phyloP scores from a whole-genome alignment of 2,113 vertebrate species.

The Neofelis nebulosa region DNA sequence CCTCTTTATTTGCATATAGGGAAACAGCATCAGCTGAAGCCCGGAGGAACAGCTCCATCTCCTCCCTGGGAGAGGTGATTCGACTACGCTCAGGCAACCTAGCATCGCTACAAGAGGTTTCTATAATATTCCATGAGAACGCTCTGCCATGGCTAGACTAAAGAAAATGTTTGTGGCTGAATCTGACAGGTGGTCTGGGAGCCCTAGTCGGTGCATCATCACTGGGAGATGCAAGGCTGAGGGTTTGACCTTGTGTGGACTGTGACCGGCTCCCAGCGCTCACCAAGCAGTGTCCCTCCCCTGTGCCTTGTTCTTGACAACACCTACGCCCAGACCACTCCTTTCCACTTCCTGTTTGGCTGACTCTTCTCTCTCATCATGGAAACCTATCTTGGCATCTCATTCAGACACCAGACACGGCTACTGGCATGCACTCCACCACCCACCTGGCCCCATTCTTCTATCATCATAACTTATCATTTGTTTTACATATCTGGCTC shows the following conservation, averaged over 20 bases:
- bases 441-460: background rate
- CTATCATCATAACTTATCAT: too few species aligned
- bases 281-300: background rate
- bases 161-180: background rate
- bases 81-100: background rate
- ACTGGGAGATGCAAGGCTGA: background rate
- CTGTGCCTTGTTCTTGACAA: background rate
- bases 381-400: background rate
- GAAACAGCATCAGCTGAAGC: background rate
- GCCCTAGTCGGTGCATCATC: too few species aligned
- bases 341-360: background rate
- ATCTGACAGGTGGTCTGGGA: background rate
- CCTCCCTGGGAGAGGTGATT: background rate
- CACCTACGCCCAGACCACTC: accelerated
- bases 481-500: background rate
- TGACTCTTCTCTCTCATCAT: background rate
- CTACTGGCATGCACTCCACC: background rate
- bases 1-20: background rate
- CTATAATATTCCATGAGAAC: background rate
- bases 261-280: background rate
- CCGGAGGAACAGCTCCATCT: background rate
- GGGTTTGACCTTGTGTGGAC: accelerated
- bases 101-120: background rate
- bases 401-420: background rate
- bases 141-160: background rate